Evolutionary conservation across 2,888 invertebrate genomes (phyloP).

Genomic region (Idaea dimidiata): DNA sequence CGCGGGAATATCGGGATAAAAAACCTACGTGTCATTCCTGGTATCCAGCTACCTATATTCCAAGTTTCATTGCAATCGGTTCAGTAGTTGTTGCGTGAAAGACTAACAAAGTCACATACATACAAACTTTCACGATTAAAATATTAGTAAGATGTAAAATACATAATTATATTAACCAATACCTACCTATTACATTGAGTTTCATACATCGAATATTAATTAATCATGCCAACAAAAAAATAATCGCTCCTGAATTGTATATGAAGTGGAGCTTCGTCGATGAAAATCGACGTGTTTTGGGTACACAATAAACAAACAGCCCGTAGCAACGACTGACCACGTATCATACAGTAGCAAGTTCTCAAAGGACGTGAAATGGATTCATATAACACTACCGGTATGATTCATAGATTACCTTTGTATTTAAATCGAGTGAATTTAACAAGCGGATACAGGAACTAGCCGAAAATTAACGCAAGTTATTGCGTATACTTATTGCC

Average conservation of each 20-base stretch:
- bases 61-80: too few species aligned
- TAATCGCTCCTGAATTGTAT: not conserved
- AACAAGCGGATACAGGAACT: slow-evolving; percentile 65
- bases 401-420: slow-evolving; percentile 48
- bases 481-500: slow-evolving; percentile 23
- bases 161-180: too few species aligned
- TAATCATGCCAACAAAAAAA: not conserved
- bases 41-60: too few species aligned
- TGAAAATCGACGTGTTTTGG: not conserved
- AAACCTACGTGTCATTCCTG: too few species aligned
- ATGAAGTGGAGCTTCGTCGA: not conserved
- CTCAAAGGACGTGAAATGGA: slow-evolving; percentile 37
- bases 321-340: slow-evolving; percentile 2
- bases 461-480: slow-evolving; percentile 42
- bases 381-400: slow-evolving; percentile 45
- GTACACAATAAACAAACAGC: slow-evolving; percentile 2
- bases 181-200: not conserved
- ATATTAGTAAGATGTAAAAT: too few species aligned
- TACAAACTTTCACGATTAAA: too few species aligned
- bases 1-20: too few species aligned
- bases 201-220: not conserved
- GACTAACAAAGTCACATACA: too few species aligned
- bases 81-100: too few species aligned
- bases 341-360: slow-evolving; percentile 17
- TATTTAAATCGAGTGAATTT: slow-evolving; percentile 62